phyloP scores from a whole-genome alignment of 2,888 invertebrate genomes.

The Zele albiditarsus region DNA sequence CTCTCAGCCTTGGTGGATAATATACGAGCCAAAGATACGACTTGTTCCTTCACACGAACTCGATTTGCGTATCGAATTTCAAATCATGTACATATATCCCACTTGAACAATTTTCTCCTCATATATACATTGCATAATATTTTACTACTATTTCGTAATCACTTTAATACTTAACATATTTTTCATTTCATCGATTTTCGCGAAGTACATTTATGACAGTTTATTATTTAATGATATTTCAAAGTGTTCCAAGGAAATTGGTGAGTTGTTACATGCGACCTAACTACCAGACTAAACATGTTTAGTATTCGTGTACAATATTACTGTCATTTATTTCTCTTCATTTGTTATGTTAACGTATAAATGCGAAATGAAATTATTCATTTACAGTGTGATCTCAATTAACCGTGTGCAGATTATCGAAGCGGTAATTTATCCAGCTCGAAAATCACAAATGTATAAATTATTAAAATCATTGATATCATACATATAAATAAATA shows the following conservation, averaged over 20 bases:
- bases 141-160: not conserved
- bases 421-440: too few species aligned
- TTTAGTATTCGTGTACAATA: too few species aligned
- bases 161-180: not conserved
- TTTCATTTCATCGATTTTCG: not conserved
- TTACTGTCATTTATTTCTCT: too few species aligned
- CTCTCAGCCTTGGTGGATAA: conserved; percentile 22
- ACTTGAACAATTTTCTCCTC: not conserved
- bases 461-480: too few species aligned
- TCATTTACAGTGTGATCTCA: too few species aligned
- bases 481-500: too few species aligned
- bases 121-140: not conserved
- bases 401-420: too few species aligned
- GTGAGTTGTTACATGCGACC: too few species aligned
- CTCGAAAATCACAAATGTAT: too few species aligned
- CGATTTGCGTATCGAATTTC: conserved; percentile 44
- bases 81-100: not conserved
- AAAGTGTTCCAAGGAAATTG: not conserved
- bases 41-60: conserved; percentile 36
- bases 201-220: not conserved
- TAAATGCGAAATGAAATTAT: too few species aligned
- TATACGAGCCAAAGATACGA: conserved; percentile 39
- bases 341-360: too few species aligned
- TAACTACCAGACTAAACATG: too few species aligned
- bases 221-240: not conserved